Conservation (phyloP, 2,113 vertebrate genomes). For the Arenaria interpres region DNA sequence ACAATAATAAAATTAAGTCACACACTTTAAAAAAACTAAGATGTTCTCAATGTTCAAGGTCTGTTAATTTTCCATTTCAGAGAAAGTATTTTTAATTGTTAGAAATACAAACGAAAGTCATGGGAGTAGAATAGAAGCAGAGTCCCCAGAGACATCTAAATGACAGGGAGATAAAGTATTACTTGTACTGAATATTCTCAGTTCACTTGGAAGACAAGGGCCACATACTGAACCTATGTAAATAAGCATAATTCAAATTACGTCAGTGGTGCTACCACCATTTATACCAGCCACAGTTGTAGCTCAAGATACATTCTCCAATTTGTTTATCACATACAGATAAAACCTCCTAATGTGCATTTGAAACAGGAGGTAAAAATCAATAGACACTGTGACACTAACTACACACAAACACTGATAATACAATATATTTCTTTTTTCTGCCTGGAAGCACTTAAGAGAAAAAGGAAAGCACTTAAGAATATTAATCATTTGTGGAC, state of each 20-base stretch:
- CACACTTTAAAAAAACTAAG: not conserved
- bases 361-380: constrained; percentile 59
- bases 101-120: not conserved
- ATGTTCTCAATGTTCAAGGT: not conserved
- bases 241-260: constrained; percentile 29
- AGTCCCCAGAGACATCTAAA: not conserved
- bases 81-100: not conserved
- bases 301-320: not conserved
- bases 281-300: not conserved
- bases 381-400: constrained; percentile 48
- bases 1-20: not conserved
- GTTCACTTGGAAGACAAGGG: not conserved
- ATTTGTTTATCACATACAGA: constrained; percentile 28
- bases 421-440: constrained; percentile 25
- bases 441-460: constrained; percentile 62
- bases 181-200: not conserved
- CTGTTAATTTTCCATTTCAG: constrained; percentile 10
- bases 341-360: constrained; percentile 24
- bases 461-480: constrained; percentile 61
- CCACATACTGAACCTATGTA: not conserved
- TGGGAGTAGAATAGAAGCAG: not conserved
- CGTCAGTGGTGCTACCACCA: not conserved
- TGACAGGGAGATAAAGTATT: not conserved
- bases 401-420: constrained; percentile 49
- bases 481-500: constrained; percentile 66